Evolutionary conservation across 2,113 vertebrate species (phyloP).

Genomic region (Carassius auratus): DNA sequence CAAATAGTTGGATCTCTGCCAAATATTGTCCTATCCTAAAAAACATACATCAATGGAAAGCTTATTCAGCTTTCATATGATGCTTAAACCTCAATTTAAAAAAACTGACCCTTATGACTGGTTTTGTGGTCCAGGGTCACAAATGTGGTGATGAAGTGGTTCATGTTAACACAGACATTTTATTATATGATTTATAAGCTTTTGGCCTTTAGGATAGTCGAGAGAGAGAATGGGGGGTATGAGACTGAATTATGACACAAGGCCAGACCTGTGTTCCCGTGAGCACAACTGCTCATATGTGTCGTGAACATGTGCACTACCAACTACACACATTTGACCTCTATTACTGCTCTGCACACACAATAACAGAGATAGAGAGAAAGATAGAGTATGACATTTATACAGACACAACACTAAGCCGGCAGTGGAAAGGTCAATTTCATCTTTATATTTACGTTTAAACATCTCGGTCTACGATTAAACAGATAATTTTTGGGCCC

Average conservation of each 20-base stretch:
- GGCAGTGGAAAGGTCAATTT: constrained; percentile 32
- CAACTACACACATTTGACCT: constrained; percentile 54
- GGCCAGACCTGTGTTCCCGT: neutral
- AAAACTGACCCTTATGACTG: too few species aligned
- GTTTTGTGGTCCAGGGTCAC: too few species aligned
- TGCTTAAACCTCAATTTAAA: too few species aligned
- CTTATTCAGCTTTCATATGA: too few species aligned
- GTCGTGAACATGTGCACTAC: constrained; percentile 21
- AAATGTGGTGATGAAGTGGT: constrained; percentile 50
- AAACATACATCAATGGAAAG: too few species aligned
- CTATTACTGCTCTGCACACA: constrained; percentile 44
- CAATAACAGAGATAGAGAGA: constrained; percentile 36
- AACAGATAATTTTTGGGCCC: constrained; percentile 22
- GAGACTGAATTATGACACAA: neutral
- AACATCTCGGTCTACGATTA: constrained; percentile 46
- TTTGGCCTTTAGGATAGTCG: neutral
- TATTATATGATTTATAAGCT: neutral
- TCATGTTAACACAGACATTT: constrained; percentile 41
- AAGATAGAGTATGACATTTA: constrained; percentile 51
- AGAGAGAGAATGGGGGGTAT: neutral
- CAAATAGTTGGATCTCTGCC: too few species aligned
- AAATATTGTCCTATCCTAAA: too few species aligned
- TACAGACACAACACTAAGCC: constrained; percentile 39
- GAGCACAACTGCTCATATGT: constrained; percentile 16
- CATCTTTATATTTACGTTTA: constrained; percentile 20